phyloP scores from a whole-genome alignment of 2,797 vertebrate species.

The Hemibagrus guttatus region DNA sequence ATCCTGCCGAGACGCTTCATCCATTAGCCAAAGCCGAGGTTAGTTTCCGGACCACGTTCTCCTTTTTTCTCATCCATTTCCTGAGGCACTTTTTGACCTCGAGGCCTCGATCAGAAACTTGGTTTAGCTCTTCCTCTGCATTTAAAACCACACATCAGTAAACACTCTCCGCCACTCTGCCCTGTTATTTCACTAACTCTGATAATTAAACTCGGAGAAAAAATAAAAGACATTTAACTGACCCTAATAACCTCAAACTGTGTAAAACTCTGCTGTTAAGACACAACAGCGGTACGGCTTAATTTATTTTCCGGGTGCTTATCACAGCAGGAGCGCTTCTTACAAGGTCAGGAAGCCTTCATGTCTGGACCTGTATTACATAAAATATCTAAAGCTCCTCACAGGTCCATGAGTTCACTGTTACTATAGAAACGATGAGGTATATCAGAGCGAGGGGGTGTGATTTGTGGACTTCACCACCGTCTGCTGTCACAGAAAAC shows the following conservation, averaged over 20 bases:
- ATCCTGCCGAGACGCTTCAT: not conserved
- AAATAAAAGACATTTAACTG: not conserved
- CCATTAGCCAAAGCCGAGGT: constrained; percentile 1
- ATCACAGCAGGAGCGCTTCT: not conserved
- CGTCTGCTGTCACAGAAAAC: not conserved
- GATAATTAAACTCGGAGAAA: constrained; percentile 1
- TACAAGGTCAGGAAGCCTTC: constrained; percentile 19
- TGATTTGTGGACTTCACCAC: not conserved
- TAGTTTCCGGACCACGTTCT: not conserved
- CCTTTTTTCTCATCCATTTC: not conserved
- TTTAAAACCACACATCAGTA: not conserved
- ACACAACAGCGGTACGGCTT: not conserved
- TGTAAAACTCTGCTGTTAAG: not conserved
- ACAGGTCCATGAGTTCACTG: not conserved
- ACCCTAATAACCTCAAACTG: constrained; percentile 13
- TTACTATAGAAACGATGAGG: not conserved
- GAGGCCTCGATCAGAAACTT: not conserved
- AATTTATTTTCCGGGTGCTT: not conserved
- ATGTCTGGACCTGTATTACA: not conserved
- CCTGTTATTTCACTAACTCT: not conserved
- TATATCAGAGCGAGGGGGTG: too few species aligned
- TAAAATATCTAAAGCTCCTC: too few species aligned
- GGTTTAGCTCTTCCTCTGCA: not conserved
- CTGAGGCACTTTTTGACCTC: not conserved
- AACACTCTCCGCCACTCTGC: not conserved